Evolutionary conservation across 2,888 invertebrate genomes (phyloP), one percentile per base, ranked within the genome.

Genomic region (Drosophila fungiperda): DNA sequence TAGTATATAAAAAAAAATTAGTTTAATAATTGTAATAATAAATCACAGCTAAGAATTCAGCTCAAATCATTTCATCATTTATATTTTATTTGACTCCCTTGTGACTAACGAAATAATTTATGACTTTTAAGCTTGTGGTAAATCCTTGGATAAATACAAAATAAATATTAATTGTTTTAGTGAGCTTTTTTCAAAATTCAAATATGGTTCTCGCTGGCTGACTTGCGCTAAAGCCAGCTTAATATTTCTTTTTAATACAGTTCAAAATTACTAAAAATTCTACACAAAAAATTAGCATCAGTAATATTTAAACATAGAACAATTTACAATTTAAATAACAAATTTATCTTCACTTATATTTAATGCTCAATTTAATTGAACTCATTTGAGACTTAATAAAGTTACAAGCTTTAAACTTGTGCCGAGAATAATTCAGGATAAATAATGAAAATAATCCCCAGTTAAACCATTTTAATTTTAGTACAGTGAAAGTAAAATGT

Each of bases 151-250:
- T 23, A 9, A 9, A n/a, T 40, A 23, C 3, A 45, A 45, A 45
- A 45, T 45, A 45, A 45, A 45, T 45, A 23, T 45, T 23, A 23
- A 45, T 45, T 45, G 15, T 45, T 45, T 45, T 45, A 23, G 45
- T 8, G 3, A 23, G 7, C 7, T 15, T 4, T 15, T 45, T 23
- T 45, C 1, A 45, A 9, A 15, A 45, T 45, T 23, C 15, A 23
- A 23, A 15, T 23, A 4, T 6, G 15, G 36, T 2, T 36, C 15
- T 36, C 6, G 20, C 6, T 42, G 15, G 8, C 45, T 8, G 8
- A 4, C 45, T 7, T 15, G 15, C 1, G 7, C 1, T 15, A 8
- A 2, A 15, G 0, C 17, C 17, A 17, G 20, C 7, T 5, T 1
- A 12, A 1, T 6, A n/a, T 11, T 20, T 2, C 6, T 5, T 2